A percentile compares a stretch with the other conserved stretches of the same genome.
These are phyloP conservation scores for Spermophilus dauricus DNA, from an alignment of 2,113 vertebrate genomes.

Conservation along the genomic window DNA sequence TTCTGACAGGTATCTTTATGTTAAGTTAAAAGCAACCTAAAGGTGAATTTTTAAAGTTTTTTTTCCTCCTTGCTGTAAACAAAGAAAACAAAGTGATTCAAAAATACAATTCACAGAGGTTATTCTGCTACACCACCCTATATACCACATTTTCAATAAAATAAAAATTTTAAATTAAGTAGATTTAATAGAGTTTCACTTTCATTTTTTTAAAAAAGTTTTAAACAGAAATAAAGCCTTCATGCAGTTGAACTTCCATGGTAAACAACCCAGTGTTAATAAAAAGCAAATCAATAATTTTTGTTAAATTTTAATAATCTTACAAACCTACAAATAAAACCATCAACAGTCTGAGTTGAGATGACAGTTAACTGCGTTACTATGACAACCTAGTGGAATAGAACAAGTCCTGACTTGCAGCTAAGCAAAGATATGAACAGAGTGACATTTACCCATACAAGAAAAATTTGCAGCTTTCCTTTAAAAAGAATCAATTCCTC, in stretches of 20 bases:
- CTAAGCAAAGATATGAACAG: constrained; percentile 88
- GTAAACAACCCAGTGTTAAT: constrained; percentile 88
- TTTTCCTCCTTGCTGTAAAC: constrained; percentile 77
- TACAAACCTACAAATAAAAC: constrained; percentile 91
- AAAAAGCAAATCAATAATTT: constrained; percentile 93
- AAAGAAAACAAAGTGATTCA: constrained; percentile 87
- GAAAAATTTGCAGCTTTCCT: constrained; percentile 85
- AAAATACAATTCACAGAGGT: constrained; percentile 81
- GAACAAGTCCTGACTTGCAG: constrained; percentile 89
- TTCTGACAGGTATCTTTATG: constrained; percentile 88
- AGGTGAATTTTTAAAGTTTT: constrained; percentile 84
- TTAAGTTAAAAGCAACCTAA: constrained; percentile 87
- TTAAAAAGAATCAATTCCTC: constrained; percentile 86
- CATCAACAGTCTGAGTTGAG: constrained; percentile 88
- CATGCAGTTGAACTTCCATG: constrained; percentile 84
- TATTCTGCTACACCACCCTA: constrained; percentile 79
- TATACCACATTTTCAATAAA: constrained; percentile 79
- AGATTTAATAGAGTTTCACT: constrained; percentile 78
- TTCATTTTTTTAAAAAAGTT: constrained; percentile 58
- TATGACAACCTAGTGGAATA: constrained; percentile 91
- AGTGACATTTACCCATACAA: constrained; percentile 90
- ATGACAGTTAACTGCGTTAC: constrained; percentile 91
- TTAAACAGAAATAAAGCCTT: constrained; percentile 79
- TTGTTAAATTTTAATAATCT: constrained; percentile 94
- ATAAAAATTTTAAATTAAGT: constrained; percentile 67